These are phyloP conservation scores for Acrocera orbiculus DNA, from an alignment of 2,888 invertebrate species.

Conservation along the genomic window DNA sequence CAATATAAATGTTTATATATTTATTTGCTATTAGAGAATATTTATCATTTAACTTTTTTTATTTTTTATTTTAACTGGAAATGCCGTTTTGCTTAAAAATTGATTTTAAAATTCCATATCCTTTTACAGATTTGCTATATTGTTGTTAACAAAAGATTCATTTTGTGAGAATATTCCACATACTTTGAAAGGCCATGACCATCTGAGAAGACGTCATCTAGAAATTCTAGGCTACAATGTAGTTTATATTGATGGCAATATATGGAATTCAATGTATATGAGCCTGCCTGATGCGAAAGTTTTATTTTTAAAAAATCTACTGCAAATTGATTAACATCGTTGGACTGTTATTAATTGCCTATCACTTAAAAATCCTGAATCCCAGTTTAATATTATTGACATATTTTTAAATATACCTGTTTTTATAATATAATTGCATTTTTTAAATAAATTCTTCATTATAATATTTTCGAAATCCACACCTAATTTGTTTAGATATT, in stretches of 20 bases:
- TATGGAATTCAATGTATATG: constrained; percentile 40
- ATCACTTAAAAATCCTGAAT: no score
- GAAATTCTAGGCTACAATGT: constrained; percentile 46
- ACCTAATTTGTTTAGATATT: constrained; percentile 34
- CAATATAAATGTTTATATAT: no score
- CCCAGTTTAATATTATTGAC: neutral
- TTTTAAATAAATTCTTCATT: constrained; percentile 24
- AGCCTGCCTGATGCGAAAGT: constrained; percentile 32
- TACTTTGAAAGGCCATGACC: constrained; percentile 34
- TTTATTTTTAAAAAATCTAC: constrained; percentile 30
- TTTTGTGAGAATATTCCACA: constrained; percentile 33
- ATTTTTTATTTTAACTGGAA: no score
- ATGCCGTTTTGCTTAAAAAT: neutral
- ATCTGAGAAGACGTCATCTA: constrained; percentile 38
- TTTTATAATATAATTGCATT: neutral
- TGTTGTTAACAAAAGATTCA: constrained; percentile 31
- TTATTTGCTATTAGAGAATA: no score
- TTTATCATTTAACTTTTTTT: no score
- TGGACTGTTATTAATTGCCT: no score
- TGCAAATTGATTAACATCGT: constrained; percentile 18
- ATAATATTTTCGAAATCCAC: constrained; percentile 21
- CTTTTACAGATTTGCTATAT: constrained; percentile 25
- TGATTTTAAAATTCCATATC: no score
- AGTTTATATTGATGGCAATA: constrained; percentile 32
- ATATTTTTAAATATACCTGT: neutral